A percentile compares a stretch with the other conserved stretches of the same genome.
Evolutionary conservation across 2,888 invertebrate species (phyloP).

Genomic region (Catocala fraxini): DNA sequence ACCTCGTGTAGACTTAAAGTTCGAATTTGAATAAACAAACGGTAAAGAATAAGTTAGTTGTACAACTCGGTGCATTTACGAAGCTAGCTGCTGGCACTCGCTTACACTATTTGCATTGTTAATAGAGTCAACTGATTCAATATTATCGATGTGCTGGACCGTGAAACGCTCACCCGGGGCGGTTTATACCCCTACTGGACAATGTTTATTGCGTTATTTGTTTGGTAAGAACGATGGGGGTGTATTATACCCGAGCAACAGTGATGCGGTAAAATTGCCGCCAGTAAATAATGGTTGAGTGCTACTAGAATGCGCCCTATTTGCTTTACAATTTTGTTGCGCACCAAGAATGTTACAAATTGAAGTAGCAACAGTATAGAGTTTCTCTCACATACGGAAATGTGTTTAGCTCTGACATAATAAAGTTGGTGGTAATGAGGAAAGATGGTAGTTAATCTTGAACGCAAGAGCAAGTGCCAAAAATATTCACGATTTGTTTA

Average conservation of each 20-base stretch:
- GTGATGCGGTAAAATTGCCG: background rate
- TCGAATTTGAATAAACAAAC: constrained; percentile 20
- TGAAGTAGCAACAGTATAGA: too few relatives aligned
- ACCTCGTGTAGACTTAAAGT: constrained; percentile 29
- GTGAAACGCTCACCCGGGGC: constrained; percentile 56
- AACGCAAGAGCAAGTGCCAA: too few relatives aligned
- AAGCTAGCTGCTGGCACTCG: constrained; percentile 70
- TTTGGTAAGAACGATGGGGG: background rate
- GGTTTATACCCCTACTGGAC: constrained; percentile 45
- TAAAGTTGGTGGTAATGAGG: too few relatives aligned
- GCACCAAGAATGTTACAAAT: too few relatives aligned
- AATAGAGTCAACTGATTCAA: constrained; percentile 81
- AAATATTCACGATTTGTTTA: too few relatives aligned
- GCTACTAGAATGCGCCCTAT: too few relatives aligned
- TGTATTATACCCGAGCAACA: background rate
- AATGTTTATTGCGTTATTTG: constrained; percentile 28
- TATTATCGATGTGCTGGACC: constrained; percentile 70
- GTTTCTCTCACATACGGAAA: too few relatives aligned
- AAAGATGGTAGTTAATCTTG: too few relatives aligned
- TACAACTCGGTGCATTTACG: constrained; percentile 72
- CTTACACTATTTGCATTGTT: constrained; percentile 80
- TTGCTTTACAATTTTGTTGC: too few relatives aligned
- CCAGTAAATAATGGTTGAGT: too few relatives aligned
- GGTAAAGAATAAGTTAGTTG: constrained; percentile 36
- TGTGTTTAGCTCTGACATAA: too few relatives aligned